Evolutionary conservation across 1,140 invertebrate species (phyloP), one percentile per base, ranked within the genome.

Genomic region (Drosophila teissieri): DNA sequence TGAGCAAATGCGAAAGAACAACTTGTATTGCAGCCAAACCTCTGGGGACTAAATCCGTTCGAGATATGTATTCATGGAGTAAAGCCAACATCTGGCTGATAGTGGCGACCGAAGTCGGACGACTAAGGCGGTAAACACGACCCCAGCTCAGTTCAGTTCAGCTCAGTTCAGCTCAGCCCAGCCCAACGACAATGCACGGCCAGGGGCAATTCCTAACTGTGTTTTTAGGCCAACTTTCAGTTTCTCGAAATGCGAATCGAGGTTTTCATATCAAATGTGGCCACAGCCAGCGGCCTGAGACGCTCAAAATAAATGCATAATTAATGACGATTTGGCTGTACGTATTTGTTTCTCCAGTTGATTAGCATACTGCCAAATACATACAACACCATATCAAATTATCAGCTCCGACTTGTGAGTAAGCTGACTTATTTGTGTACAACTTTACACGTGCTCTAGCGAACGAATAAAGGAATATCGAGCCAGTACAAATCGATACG

Each of bases 191-290:
- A 60, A 73, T 73, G 70, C 57, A 73, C 10, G 57, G 69, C 72
- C 70, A 63, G 72, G 49, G 57, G 49, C 60, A 56, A 77, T 54
- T 61, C 54, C 63, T 56, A 89, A 86, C 62, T 80, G 72, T 86
- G 83, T 86, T 86, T 83, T 89, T 79, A 76, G 83, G 84, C 84
- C 84, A 86, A 86, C 83, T 86, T 86, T 86, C 83, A 73, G 58
- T 86, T 86, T 86, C 67, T 70, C 82, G 46, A 86, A 84, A 79
- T 61, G 58, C 55, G 65, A 89, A 79, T 76, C 75, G 84, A 88
- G 79, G 84, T 73, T 89, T 86, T 76, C 63, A 82, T 56, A 69
- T 57, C 58, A 58, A 86, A 72, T 89, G 78, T 86, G 65, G 58
- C 79, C 65, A 79, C 78, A 86, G 74, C 70, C 46, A 40, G 63